A percentile compares a stretch with the other conserved stretches of the same genome.
These are phyloP conservation scores for Trachelus stipa DNA, from an alignment of 2,888 invertebrate species.

Conservation along the genomic window DNA sequence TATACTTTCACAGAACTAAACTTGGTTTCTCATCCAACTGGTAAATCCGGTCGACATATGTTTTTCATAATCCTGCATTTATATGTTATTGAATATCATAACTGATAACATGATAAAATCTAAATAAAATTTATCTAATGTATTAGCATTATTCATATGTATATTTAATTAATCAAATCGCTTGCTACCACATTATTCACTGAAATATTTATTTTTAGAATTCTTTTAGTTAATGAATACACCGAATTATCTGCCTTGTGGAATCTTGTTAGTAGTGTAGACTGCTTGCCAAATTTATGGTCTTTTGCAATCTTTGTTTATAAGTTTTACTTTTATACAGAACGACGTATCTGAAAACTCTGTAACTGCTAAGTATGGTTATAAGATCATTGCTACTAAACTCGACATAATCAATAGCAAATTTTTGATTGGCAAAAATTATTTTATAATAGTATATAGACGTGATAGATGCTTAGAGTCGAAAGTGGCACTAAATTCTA, in stretches of 20 bases:
- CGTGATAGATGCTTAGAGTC: not conserved
- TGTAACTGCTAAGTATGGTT: not conserved
- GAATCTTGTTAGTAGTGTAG: not conserved
- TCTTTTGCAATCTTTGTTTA: not conserved
- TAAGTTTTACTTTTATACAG: not conserved
- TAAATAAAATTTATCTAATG: no score
- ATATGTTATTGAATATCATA: not conserved
- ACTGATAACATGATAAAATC: not conserved
- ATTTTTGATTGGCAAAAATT: not conserved
- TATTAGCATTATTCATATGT: not conserved
- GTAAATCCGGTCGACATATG: not conserved
- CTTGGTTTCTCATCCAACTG: not conserved
- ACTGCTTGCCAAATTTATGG: slow-evolving; percentile 2
- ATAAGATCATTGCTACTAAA: not conserved
- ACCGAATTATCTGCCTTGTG: not conserved
- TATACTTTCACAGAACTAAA: not conserved
- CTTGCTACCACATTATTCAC: not conserved
- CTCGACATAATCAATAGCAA: not conserved
- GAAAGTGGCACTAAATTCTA: not conserved
- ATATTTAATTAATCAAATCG: not conserved
- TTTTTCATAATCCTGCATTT: not conserved
- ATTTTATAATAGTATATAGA: not conserved
- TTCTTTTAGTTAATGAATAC: not conserved
- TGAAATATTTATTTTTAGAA: not conserved
- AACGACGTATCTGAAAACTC: not conserved